phyloP scores from a whole-genome alignment of 2,888 invertebrate species.

The Napeogenes inachia region DNA sequence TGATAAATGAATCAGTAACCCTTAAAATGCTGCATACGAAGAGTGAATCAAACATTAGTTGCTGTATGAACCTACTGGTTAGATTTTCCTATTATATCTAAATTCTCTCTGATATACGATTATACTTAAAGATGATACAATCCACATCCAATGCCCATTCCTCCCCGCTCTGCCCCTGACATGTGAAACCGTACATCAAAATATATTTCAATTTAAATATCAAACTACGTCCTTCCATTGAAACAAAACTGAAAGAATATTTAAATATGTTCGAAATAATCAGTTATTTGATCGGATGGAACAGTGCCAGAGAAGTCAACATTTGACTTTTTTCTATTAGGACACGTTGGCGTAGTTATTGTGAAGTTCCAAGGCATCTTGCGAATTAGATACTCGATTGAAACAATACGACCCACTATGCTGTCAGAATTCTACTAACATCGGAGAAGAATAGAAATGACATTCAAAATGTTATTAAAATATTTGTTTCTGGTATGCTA shows the following conservation, averaged over 20 bases:
- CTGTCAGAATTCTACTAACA: conserved; percentile 30
- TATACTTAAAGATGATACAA: too few species aligned
- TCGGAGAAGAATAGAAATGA: conserved; percentile 29
- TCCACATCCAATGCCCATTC: too few species aligned
- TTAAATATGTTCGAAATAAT: not conserved
- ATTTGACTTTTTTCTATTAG: conserved; percentile 13
- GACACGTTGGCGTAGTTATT: conserved; percentile 43
- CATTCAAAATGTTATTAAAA: conserved; percentile 37
- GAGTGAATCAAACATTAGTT: too few species aligned
- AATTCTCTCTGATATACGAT: too few species aligned
- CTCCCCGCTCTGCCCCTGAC: too few species aligned
- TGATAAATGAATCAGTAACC: too few species aligned
- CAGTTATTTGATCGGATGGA: conserved; percentile 21
- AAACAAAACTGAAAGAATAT: not conserved
- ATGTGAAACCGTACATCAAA: too few species aligned
- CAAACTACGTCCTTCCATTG: not conserved
- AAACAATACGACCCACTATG: conserved; percentile 49
- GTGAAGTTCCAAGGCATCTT: conserved; percentile 59
- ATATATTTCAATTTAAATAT: too few species aligned
- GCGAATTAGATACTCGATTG: conserved; percentile 48
- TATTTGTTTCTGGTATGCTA: conserved; percentile 30
- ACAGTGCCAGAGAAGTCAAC: conserved; percentile 26
- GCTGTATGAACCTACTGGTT: too few species aligned
- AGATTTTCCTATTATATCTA: too few species aligned
- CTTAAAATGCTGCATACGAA: too few species aligned